Conservation (phyloP, 2,888 invertebrate genomes). For the Antheraea yamamai region DNA sequence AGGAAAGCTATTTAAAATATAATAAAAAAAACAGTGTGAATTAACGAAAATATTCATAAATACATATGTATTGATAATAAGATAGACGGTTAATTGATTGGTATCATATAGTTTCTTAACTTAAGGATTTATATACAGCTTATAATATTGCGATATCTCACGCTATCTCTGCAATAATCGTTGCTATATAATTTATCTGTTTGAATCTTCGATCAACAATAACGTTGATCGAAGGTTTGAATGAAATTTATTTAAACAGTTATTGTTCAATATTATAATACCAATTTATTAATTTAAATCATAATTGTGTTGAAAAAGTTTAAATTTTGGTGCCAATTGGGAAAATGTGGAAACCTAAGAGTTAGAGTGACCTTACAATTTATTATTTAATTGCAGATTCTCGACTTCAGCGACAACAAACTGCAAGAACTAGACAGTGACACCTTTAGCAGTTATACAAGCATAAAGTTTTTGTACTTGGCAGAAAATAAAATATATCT, state of each 20-base stretch:
- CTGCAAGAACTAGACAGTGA: constrained; percentile 74
- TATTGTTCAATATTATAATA: too few species aligned
- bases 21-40: too few species aligned
- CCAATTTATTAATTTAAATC: too few species aligned
- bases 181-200: too few species aligned
- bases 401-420: constrained; percentile 82
- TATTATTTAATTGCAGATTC: constrained; percentile 68
- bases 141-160: background rate
- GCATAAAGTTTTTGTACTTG: constrained; percentile 80
- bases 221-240: too few species aligned
- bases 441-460: constrained; percentile 75
- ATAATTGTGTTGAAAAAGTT: too few species aligned
- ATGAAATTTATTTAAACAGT: too few species aligned
- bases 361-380: background rate
- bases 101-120: background rate
- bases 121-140: background rate
- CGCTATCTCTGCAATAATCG: background rate
- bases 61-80: background rate
- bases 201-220: too few species aligned
- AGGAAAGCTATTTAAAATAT: too few species aligned
- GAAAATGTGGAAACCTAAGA: background rate
- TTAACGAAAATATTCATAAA: background rate
- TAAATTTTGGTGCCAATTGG: background rate
- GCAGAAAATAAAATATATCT: constrained; percentile 81
- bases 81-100: background rate